Evolutionary conservation across 2,113 vertebrate species (phyloP).

Genomic region (Bungarus multicinctus): DNA sequence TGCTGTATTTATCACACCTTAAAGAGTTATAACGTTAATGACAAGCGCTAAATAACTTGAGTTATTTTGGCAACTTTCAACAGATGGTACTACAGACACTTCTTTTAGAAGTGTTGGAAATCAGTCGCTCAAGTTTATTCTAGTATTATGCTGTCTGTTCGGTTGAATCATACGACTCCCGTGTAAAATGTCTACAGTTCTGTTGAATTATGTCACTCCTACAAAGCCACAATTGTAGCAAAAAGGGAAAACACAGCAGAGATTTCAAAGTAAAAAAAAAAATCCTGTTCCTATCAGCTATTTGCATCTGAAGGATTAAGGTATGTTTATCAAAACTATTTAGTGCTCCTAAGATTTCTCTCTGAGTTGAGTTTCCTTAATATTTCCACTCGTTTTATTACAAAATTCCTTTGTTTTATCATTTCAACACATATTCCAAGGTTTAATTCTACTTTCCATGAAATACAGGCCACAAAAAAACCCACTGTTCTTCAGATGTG

Average conservation of each 20-base stretch:
- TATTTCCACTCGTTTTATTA: neutral
- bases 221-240: neutral
- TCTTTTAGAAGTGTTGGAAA: neutral
- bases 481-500: neutral
- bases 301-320: neutral
- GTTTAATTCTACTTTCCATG: neutral
- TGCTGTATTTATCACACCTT: neutral
- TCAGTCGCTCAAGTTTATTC: neutral
- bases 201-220: neutral
- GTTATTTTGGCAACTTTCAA: neutral
- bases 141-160: neutral
- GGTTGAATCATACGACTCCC: neutral
- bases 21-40: neutral
- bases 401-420: neutral
- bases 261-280: neutral
- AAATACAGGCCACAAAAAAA: neutral
- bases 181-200: neutral
- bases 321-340: neutral
- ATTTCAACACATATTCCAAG: neutral
- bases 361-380: neutral
- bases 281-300: neutral
- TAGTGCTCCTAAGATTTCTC: neutral
- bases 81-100: neutral
- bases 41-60: neutral
- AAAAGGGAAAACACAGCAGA: neutral